These are phyloP conservation scores for Rhamphomyia laevipes DNA, from an alignment of 2,888 invertebrate species.

Conservation along the genomic window DNA sequence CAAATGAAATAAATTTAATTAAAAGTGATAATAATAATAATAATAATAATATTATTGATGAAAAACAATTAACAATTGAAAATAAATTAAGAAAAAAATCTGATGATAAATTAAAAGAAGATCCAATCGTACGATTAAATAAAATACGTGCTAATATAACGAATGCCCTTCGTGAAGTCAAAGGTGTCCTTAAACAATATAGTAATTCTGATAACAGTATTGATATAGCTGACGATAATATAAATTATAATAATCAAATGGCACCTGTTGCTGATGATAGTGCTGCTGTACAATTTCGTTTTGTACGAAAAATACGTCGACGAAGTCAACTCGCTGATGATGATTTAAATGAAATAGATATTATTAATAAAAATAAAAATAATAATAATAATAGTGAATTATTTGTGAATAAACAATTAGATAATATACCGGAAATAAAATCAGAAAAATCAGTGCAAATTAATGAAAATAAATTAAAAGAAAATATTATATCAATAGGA, in stretches of 20 bases:
- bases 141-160: constrained; percentile 32
- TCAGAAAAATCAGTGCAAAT: not conserved
- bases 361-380: not conserved
- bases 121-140: constrained; percentile 31
- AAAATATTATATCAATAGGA: not conserved
- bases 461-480: not conserved
- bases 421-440: not conserved
- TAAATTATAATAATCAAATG: not conserved
- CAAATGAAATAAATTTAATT: not conserved
- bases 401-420: not conserved
- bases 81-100: not conserved
- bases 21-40: not conserved
- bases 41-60: not conserved
- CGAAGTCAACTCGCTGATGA: constrained; percentile 29
- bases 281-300: constrained; percentile 28
- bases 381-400: not conserved
- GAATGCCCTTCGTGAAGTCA: constrained; percentile 32
- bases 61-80: not conserved
- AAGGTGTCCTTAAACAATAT: constrained; percentile 32
- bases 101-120: constrained; percentile 24
- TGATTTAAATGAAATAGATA: constrained; percentile 13
- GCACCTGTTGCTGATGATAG: constrained; percentile 11
- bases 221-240: constrained; percentile 14
- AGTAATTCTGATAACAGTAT: constrained; percentile 30
- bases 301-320: constrained; percentile 30